These are phyloP conservation scores for Malaclemys terrapin DNA, from an alignment of 2,113 vertebrate genomes.

Conservation along the genomic window DNA sequence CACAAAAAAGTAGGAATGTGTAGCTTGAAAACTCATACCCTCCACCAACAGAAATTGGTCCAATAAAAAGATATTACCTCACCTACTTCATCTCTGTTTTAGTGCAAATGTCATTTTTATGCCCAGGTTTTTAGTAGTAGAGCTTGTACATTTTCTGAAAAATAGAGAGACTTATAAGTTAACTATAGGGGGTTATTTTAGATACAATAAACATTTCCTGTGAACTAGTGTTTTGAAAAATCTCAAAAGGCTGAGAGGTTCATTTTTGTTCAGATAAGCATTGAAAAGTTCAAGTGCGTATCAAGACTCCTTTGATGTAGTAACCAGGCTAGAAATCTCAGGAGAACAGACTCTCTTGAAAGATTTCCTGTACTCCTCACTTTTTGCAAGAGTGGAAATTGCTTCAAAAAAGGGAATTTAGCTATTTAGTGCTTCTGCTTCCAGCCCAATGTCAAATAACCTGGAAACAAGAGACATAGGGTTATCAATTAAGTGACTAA, in stretches of 20 bases:
- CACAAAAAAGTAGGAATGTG: background rate
- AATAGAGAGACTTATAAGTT: background rate
- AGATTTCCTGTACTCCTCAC: background rate
- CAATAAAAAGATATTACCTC: background rate
- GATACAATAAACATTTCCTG: slow-evolving; percentile 33
- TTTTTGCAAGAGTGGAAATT: slow-evolving; percentile 12
- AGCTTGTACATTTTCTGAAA: slow-evolving; percentile 12
- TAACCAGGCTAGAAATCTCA: slow-evolving; percentile 9
- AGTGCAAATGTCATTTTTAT: slow-evolving; percentile 5
- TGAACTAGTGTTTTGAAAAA: slow-evolving; percentile 15
- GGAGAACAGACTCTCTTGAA: background rate
- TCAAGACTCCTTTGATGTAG: slow-evolving; percentile 38
- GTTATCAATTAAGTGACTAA: background rate
- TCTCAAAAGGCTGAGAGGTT: slow-evolving; percentile 20
- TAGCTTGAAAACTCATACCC: background rate
- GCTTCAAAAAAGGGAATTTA: background rate
- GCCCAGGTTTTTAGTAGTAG: background rate
- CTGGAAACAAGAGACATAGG: fast-evolving
- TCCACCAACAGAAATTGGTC: background rate
- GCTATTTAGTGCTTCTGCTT: background rate
- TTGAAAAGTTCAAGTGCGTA: background rate
- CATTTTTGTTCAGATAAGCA: slow-evolving; percentile 2
- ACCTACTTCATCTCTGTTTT: background rate
- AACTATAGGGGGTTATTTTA: background rate
- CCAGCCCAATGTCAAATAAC: background rate